These are phyloP conservation scores for Bryconaethiops microstoma DNA, from an alignment of 2,797 vertebrate genomes.

Conservation along the genomic window DNA sequence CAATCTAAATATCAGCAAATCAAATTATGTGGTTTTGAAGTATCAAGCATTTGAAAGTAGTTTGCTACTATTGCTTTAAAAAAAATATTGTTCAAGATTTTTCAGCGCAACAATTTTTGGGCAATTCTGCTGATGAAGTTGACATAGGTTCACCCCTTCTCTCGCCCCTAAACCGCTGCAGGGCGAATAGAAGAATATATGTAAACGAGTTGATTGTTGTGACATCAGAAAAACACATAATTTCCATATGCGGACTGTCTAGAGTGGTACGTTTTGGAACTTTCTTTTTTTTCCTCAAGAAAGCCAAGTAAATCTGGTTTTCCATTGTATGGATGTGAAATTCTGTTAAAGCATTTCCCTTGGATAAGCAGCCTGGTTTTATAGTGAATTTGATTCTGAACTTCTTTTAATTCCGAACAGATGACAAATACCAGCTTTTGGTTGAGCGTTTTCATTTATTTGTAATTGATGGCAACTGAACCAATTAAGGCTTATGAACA, in stretches of 20 bases:
- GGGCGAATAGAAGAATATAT: no score
- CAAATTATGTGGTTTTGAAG: no score
- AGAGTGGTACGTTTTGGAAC: no score
- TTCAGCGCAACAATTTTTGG: neutral
- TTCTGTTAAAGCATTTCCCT: neutral
- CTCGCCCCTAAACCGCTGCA: no score
- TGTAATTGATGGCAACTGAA: slow-evolving; percentile 84
- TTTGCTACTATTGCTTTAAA: neutral
- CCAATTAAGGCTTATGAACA: slow-evolving; percentile 86
- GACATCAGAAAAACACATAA: no score
- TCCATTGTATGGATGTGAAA: no score
- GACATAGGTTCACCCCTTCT: no score
- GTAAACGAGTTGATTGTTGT: no score
- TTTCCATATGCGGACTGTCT: no score
- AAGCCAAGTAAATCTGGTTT: no score
- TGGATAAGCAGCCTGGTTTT: neutral
- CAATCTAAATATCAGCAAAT: neutral
- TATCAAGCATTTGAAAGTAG: neutral
- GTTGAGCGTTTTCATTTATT: slow-evolving; percentile 74
- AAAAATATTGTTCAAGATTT: neutral
- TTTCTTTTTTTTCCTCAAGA: no score
- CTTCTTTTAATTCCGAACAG: neutral
- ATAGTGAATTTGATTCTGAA: neutral
- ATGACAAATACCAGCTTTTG: slow-evolving; percentile 39
- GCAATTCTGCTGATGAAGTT: no score